Base-by-base conservation (phyloP, 2,797 vertebrate genomes). In the Amphiprion clarkii region DNA sequence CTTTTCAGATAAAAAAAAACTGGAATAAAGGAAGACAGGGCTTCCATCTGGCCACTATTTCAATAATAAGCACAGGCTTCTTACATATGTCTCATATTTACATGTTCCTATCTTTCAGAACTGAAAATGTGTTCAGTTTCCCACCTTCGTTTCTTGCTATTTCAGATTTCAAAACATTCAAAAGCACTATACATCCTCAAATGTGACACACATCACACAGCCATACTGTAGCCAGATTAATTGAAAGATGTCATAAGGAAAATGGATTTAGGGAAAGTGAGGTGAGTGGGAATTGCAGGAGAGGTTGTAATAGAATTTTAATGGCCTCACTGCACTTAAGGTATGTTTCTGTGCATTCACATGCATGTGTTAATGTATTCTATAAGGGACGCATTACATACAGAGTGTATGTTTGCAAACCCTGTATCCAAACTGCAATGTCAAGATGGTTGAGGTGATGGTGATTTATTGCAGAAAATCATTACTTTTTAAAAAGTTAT, bases 181-280 rank as follows among this genome's bases (percentile, higher is more conserved):
- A 27, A 40, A 12, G 48, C 2, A 27, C 17, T 63, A 58, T 44
- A 40, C 46, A 56, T 57, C 13, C 16, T 1, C 60, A 64, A 8
- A 72, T n/a, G 65, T 7, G 21, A 39, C 61, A 21, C 12, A 23
- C 13, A 53, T 31, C 5, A 46, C 46, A 48, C 36, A 61, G 36
- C 55, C 3, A 53, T 29, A 40, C 16, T 49, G 49, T 23, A 14
- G 40, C n/a, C 56, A 79, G 64, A 73, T 72, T 74, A 81, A 74
- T 71, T 70, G 59, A 76, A 81, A 79, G 33, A 74, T 75, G 57
- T 70, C 62, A 79, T 61, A 53, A 70, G 74, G 52, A 63, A 80
- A 87, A 81, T 69, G 55, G 62, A 82, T 75, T 76, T 64, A 40
- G 68, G 63, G 57, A 67, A 74, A 63, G 12, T 44, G n/a, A 67